Evolutionary conservation across 2,113 vertebrate genomes (phyloP).

Genomic region (Malurus melanocephalus): DNA sequence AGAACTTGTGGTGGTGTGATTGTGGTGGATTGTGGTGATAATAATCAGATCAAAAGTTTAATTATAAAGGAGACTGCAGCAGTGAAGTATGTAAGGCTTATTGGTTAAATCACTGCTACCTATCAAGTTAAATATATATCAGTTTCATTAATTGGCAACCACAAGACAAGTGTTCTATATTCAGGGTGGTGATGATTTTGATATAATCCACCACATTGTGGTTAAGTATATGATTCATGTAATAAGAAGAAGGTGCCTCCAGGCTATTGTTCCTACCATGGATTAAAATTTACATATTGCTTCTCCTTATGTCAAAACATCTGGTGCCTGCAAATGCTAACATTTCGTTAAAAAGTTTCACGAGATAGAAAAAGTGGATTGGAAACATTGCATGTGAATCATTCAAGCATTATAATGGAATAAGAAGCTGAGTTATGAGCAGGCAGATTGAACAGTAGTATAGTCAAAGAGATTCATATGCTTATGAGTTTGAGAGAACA

Average conservation of each 20-base stretch:
- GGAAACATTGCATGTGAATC: constrained; percentile 68
- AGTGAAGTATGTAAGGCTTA: constrained; percentile 43
- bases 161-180: constrained; percentile 63
- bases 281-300: constrained; percentile 81
- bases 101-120: constrained; percentile 53
- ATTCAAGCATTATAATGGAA: constrained; percentile 72
- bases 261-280: constrained; percentile 76
- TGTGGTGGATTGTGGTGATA: not conserved
- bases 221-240: constrained; percentile 76
- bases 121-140: constrained; percentile 65
- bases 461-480: constrained; percentile 64
- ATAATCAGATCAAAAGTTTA: constrained; percentile 49
- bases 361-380: constrained; percentile 65
- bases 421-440: constrained; percentile 63
- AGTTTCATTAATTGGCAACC: constrained; percentile 71
- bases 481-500: constrained; percentile 41
- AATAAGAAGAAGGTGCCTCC: constrained; percentile 75
- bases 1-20: not conserved
- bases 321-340: constrained; percentile 77
- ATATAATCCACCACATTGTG: constrained; percentile 63
- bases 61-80: constrained; percentile 10
- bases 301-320: constrained; percentile 82
- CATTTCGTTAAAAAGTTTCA: constrained; percentile 76
- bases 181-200: constrained; percentile 67
- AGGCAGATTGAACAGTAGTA: constrained; percentile 52